Evolutionary conservation across 2,888 invertebrate species (phyloP), one percentile per base, ranked within the genome.

Genomic region (Cremastobaeus sp.): DNA sequence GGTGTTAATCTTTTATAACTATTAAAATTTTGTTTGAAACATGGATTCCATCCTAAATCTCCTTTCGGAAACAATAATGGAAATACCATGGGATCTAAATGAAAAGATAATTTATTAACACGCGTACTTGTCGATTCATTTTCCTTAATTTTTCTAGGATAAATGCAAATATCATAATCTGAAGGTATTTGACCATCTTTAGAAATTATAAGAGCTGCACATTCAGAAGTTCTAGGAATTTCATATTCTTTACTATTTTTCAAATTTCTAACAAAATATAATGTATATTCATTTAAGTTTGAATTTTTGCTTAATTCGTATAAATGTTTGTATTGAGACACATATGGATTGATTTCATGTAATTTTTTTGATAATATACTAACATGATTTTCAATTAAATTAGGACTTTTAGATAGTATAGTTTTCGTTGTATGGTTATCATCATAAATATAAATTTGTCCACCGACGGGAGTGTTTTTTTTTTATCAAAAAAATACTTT

Each of bases 131-230:
- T 15, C 17, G n/a, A 12, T 2, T 37, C n/a, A n/a, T n/a, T n/a
- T n/a, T n/a, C n/a, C n/a, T n/a, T n/a, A n/a, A n/a, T n/a, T 41
- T 41, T 18, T 20, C 20, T 41, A 6, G 41, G 41, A 18, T 41
- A 20, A 4, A 41, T 6, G 4, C 25, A 25, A 25, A 43, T 12
- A 25, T 43, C 43, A 43, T 25, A 43, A 11, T 2, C 2, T 17
- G 35, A 25, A 8, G 59, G 59, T 11, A 55, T 55, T 15, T 55
- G 17, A 8, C 43, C 55, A 41, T 55, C 43, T 55, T 41, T 43
- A 11, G 43, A 28, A 8, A 55, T 11, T n/a, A 55, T 55, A 11
- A 55, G 18, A 17, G 43, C 55, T 21, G 55, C 43, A 43, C 41
- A 55, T 55, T 55, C 41, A 15, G 30, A 28, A 3, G 41, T 55